A percentile compares a stretch with the other conserved stretches of the same genome.
Conservation (phyloP, 2,888 invertebrate genomes). For the Psococerastis gibbosa region DNA sequence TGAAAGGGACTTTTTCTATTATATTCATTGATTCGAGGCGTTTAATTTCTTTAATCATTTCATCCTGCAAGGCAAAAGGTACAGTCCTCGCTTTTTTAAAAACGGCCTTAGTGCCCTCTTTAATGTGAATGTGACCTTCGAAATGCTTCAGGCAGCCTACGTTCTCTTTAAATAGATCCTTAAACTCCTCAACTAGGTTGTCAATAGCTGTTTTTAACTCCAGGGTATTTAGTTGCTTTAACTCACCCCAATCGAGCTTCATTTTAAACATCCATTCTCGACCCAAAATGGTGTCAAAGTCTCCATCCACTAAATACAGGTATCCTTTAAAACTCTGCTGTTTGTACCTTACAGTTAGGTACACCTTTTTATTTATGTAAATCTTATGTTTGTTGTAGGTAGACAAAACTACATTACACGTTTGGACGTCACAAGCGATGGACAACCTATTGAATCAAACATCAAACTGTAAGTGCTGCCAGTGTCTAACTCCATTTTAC, state of each 20-base stretch:
- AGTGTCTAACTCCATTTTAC: not conserved
- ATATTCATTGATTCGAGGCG: conserved; percentile 13
- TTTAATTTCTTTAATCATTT: conserved; percentile 14
- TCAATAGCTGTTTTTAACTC: not conserved
- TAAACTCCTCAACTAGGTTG: not conserved
- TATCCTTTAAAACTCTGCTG: not conserved
- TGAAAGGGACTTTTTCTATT: conserved; percentile 7
- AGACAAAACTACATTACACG: not conserved
- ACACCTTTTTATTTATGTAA: not conserved
- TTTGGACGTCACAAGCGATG: not conserved
- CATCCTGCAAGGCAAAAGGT: conserved; percentile 14
- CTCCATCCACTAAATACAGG: not conserved
- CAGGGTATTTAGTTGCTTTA: not conserved
- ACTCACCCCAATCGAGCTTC: not conserved
- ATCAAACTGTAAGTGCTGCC: not conserved
- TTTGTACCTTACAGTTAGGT: not conserved
- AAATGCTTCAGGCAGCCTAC: conserved; percentile 11
- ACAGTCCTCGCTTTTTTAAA: conserved; percentile 16
- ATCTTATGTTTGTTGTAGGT: not conserved
- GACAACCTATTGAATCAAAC: not conserved
- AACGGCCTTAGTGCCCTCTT: conserved; percentile 14
- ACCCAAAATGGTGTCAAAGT: not conserved
- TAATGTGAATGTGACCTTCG: conserved; percentile 12
- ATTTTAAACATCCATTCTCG: not conserved
- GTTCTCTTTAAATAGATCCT: conserved; percentile 4